Evolutionary conservation across 2,113 vertebrate genomes (phyloP), one percentile per base, ranked within the genome.

Genomic region (Syngnathus floridae): DNA sequence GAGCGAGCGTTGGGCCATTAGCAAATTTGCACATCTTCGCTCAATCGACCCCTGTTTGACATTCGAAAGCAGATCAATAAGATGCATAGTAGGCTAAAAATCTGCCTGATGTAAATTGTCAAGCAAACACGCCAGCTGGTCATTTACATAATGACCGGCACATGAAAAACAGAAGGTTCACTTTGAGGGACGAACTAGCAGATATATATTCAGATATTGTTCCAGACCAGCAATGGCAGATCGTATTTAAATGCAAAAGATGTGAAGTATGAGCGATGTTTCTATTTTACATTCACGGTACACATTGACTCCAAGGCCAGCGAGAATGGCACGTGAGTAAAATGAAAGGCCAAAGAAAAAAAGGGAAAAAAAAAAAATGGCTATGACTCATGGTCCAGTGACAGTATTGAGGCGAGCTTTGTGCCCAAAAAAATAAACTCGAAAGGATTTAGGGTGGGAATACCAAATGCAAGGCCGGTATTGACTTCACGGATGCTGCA

Each of bases 91-190:
- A 63, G 31, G 65, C 11, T 26, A 58, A 72, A 31, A 60, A 67
- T 43, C 5, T 62, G 66, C 55, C 59, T 45, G 69, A 52, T 67
- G 59, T 36, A 70, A 71, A 70, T 38, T 7, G 58, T 66, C 64
- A 60, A 65, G 57, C 69, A 78, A 79, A 69, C 74, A 75, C 67
- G 54, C 60, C 45, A 14, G 57, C 76, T 76, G 68, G 67, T 66
- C 65, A 70, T 74, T 80, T 80, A 69, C 82, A 83, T 80, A 77
- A 74, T 71, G 73, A 71, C 77, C 62, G 73, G 74, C 79, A 66
- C 75, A 75, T 69, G 16, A 36, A 36, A 7, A 57, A 56, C 54
- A 56, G 13, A 26, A 13, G 13, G 13, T 35, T 56, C 40, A 9
- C 52, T 26, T 55, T 48, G 14, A 16, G 14, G 17, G 45, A 48